Evolutionary conservation across 92 coral and sea anemone genomes (phyloP), one percentile per base, ranked within the genome.

Genomic region (Paramuricea clavata): DNA sequence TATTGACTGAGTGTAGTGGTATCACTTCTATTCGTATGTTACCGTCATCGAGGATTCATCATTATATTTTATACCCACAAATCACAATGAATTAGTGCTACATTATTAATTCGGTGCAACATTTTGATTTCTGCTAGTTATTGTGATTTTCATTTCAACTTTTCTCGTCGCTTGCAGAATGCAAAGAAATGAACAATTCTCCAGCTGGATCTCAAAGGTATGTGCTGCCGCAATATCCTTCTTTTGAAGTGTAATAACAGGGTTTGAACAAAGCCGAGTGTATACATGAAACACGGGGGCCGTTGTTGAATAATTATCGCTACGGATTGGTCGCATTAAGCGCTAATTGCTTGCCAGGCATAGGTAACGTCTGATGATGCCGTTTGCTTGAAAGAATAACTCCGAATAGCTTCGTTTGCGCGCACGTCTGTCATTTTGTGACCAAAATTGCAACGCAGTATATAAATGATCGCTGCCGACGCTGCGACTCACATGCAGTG

Each of bases 291-390:
- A 30, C 30, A 60, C 82, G 67, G 82, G 68, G 69, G 67, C 34
- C 44, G 67, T 27, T 49, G 32, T 27, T 12, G 47, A 34, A 76
- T 76, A 50, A 76, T 76, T 76, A 54, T 30, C 68, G 31, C 47
- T 6, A 49, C 43, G 39, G 81, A 74, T 74, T 36, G 61, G 47
- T 43, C 68, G 43, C 50, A 26, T 76, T 76, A 76, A 60, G 67
- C 82, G 68, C 49, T 76, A 76, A 76, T 49, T 76, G 82, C 60
- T 60, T 32, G 62, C 59, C 81, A 36, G 36, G 47, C 42, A 5
- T 16, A 3, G 22, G 27, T 7, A 17, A 52, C 43, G 22, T 1
- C 43, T 47, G 31, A 27, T 25, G 23, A 35, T 49, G 25, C 26
- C 64, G 42, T 39, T 0, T 22, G 43, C 6, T 30, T 27, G 41